phyloP scores from a whole-genome alignment of 2,888 invertebrate species.

The Drosophila ustulata region DNA sequence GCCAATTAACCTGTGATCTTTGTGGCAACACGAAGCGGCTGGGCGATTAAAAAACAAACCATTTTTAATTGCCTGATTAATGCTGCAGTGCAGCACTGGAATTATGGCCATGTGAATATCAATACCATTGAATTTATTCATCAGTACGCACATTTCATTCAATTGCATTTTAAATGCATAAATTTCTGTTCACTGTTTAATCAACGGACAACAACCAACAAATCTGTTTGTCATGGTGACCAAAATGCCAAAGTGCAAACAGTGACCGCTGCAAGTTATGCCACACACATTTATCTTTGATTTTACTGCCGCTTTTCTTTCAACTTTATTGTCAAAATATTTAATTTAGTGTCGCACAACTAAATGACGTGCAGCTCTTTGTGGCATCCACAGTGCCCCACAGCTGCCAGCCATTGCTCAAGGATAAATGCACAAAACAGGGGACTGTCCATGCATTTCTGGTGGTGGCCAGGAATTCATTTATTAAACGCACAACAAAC shows the following conservation, averaged over 20 bases:
- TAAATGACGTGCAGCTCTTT: conserved; percentile 37
- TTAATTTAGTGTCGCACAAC: conserved; percentile 31
- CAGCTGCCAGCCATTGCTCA: conserved; percentile 36
- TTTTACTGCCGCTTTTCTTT: conserved; percentile 3
- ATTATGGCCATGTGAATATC: conserved; percentile 24
- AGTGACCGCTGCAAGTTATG: conserved; percentile 1
- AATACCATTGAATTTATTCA: conserved; percentile 27
- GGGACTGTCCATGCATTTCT: conserved; percentile 22
- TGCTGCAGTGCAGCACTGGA: conserved; percentile 6
- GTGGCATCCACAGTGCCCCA: conserved; percentile 31
- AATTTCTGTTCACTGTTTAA: background rate
- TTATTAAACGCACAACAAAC: conserved; percentile 71
- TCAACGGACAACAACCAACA: background rate
- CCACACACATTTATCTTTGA: conserved; percentile 31
- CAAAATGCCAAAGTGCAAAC: conserved; percentile 2
- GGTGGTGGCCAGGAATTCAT: conserved; percentile 63
- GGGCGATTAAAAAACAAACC: conserved; percentile 35
- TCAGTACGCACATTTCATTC: conserved; percentile 8
- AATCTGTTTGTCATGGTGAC: background rate
- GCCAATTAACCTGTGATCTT: conserved; percentile 53
- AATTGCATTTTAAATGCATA: background rate
- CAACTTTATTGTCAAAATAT: conserved; percentile 28
- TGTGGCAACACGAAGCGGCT: conserved; percentile 20
- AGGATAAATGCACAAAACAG: conserved; percentile 31
- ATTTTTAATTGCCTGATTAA: conserved; percentile 43